A percentile compares a stretch with the other conserved stretches of the same genome.
phyloP scores from a whole-genome alignment of 2,888 invertebrate genomes.

The Laothoe populi region DNA sequence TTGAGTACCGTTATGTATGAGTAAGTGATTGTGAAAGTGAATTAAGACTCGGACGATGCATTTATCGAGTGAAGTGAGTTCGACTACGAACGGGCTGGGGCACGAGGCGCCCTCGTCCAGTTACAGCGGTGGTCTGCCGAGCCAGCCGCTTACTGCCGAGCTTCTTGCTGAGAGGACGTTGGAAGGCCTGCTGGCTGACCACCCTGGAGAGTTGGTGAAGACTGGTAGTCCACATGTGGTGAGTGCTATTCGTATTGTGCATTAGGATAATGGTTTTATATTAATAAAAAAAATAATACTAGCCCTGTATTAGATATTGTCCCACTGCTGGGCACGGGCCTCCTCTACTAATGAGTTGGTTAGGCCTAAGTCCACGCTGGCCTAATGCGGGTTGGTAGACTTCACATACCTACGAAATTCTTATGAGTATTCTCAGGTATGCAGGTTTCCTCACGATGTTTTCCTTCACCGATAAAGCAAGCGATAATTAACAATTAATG shows the following conservation, averaged over 20 bases:
- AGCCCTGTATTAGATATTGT: too few species aligned
- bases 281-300: too few species aligned
- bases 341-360: too few species aligned
- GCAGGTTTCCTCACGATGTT: too few species aligned
- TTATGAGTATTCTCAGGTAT: too few species aligned
- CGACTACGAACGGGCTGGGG: constrained; percentile 86
- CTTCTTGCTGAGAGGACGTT: constrained; percentile 92
- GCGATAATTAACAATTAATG: too few species aligned
- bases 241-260: constrained; percentile 47
- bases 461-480: too few species aligned
- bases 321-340: too few species aligned
- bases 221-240: constrained; percentile 98
- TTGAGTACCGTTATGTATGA: constrained; percentile 45
- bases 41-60: constrained; percentile 85
- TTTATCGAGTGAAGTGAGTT: constrained; percentile 91
- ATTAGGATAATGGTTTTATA: not conserved
- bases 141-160: constrained; percentile 90
- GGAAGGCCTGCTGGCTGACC: constrained; percentile 93
- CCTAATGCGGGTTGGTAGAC: too few species aligned
- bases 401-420: too few species aligned
- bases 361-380: too few species aligned
- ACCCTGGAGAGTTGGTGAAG: constrained; percentile 95
- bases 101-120: constrained; percentile 80
- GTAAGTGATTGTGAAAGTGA: constrained; percentile 44
- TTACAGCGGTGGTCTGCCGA: constrained; percentile 71